Conservation (phyloP, 2,888 invertebrate species). For the Rhimphoctona megacephalus region DNA sequence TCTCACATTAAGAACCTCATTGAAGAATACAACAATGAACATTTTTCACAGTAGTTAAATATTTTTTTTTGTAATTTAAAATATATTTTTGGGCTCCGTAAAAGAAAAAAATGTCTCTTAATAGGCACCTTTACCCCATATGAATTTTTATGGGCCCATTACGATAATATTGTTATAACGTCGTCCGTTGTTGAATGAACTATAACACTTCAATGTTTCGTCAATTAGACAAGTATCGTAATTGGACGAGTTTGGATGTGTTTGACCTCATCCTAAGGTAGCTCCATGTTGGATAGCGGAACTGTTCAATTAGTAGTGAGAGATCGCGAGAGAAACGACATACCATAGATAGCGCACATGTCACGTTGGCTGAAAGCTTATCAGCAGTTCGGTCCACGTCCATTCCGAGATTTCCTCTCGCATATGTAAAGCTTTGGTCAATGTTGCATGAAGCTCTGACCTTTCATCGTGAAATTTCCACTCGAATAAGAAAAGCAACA, state of each 20-base stretch:
- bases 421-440: slow-evolving; percentile 23
- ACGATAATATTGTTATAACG: slow-evolving; percentile 25
- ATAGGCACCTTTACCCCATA: neutral
- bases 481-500: neutral
- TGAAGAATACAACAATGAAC: neutral
- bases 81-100: neutral
- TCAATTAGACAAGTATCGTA: slow-evolving; percentile 50
- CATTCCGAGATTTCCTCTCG: slow-evolving; percentile 30
- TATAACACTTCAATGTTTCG: slow-evolving; percentile 15
- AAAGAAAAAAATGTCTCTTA: neutral
- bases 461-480: neutral
- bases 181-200: neutral
- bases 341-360: slow-evolving; percentile 33
- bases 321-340: slow-evolving; percentile 47
- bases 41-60: neutral
- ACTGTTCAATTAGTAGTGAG: slow-evolving; percentile 63
- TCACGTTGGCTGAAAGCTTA: slow-evolving; percentile 45
- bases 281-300: slow-evolving; percentile 28
- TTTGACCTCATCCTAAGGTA: slow-evolving; percentile 35
- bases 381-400: slow-evolving; percentile 54
- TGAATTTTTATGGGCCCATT: slow-evolving; percentile 1
- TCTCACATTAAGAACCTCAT: neutral
- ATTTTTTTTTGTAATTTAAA: neutral
- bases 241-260: slow-evolving; percentile 43
- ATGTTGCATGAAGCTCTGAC: neutral